These are phyloP conservation scores for Pluvianellus socialis DNA, from an alignment of 2,113 vertebrate species.

Conservation along the genomic window DNA sequence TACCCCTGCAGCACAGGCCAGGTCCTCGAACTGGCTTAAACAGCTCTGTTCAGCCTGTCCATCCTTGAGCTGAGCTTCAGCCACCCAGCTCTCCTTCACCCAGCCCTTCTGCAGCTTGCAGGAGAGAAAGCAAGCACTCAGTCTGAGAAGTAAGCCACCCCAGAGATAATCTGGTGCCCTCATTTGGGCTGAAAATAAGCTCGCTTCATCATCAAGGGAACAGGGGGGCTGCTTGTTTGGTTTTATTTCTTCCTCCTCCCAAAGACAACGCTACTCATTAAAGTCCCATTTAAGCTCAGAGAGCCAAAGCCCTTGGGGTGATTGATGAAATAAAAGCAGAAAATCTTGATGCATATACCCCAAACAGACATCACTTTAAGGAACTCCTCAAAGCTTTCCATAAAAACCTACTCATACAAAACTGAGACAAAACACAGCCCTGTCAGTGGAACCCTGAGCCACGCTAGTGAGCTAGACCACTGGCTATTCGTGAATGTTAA, in stretches of 20 bases:
- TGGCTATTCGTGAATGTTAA: not conserved
- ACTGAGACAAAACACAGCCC: not conserved
- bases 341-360: not conserved
- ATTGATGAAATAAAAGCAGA: not conserved
- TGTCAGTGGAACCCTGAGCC: fast-evolving
- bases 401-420: not conserved
- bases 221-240: not conserved
- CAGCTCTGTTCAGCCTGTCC: not conserved
- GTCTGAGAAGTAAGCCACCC: not conserved
- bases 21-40: not conserved
- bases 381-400: not conserved
- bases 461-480: not conserved
- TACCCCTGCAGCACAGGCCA: not conserved
- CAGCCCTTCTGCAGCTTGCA: not conserved
- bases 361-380: not conserved
- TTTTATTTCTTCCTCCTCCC: not conserved
- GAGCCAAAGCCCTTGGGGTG: not conserved
- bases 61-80: not conserved
- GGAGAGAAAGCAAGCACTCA: not conserved
- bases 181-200: not conserved
- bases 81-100: not conserved
- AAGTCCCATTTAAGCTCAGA: not conserved
- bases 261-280: not conserved
- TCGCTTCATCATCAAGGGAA: not conserved
- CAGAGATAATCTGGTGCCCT: not conserved